phyloP scores from a whole-genome alignment of 2,888 invertebrate genomes.

The Eupithecia inturbata region DNA sequence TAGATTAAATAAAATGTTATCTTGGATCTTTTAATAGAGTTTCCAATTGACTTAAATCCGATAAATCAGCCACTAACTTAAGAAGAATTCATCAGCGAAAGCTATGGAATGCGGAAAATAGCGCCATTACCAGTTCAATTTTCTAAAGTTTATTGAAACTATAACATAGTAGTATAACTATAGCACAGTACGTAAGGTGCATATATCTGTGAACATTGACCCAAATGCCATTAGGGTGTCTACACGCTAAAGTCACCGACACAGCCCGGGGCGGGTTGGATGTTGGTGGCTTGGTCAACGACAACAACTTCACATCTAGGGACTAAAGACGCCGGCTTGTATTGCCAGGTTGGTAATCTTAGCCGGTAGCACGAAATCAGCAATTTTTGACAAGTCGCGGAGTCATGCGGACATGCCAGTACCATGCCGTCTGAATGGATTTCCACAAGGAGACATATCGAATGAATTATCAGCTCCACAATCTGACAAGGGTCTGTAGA shows the following conservation, averaged over 20 bases:
- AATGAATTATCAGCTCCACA: conserved; percentile 56
- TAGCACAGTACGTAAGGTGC: neutral
- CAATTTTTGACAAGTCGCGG: neutral
- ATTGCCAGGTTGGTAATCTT: neutral
- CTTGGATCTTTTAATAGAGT: no score
- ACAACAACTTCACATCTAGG: neutral
- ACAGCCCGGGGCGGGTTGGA: neutral
- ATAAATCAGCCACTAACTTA: no score
- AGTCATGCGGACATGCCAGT: neutral
- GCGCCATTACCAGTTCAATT: neutral
- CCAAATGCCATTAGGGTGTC: conserved; percentile 26
- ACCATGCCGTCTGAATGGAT: conserved; percentile 49
- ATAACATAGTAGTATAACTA: neutral
- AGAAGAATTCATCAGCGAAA: no score
- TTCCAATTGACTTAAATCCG: no score
- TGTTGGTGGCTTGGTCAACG: neutral
- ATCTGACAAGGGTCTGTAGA: conserved; percentile 62
- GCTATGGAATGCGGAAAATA: no score
- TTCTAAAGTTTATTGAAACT: neutral
- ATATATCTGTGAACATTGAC: conserved; percentile 34
- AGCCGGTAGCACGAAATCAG: neutral
- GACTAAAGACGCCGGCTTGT: neutral
- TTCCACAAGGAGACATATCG: conserved; percentile 47
- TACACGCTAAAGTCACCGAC: neutral
- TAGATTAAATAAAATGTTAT: no score